These are phyloP conservation scores for Zingel zingel DNA, from an alignment of 2,113 vertebrate species.

Conservation along the genomic window DNA sequence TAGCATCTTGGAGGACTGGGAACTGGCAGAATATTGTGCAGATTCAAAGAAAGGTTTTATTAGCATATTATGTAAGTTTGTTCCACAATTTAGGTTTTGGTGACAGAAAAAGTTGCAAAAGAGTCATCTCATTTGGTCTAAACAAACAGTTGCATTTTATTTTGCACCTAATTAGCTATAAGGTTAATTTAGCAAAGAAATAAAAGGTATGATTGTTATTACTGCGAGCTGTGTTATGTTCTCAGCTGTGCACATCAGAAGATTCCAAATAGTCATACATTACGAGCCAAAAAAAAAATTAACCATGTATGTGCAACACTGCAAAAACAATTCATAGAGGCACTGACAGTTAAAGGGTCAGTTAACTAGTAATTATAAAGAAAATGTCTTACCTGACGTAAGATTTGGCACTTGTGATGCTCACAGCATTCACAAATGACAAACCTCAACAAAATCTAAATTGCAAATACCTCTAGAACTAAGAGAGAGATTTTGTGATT, in stretches of 20 bases:
- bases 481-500: background rate
- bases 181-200: constrained; percentile 7
- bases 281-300: background rate
- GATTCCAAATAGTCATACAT: background rate
- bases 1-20: background rate
- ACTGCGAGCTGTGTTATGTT: background rate
- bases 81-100: background rate
- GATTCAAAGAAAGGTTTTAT: background rate
- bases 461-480: background rate
- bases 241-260: background rate
- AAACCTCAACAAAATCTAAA: background rate
- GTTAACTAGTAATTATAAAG: no score
- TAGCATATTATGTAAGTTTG: background rate
- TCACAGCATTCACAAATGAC: background rate
- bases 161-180: background rate
- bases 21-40: background rate
- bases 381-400: background rate
- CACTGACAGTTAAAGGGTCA: background rate
- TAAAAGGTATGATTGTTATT: background rate
- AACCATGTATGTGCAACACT: background rate
- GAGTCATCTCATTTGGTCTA: background rate
- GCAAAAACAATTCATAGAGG: background rate
- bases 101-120: background rate
- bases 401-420: background rate
- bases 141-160: background rate